phyloP scores from a whole-genome alignment of 2,888 invertebrate genomes.

The Boloria selene region DNA sequence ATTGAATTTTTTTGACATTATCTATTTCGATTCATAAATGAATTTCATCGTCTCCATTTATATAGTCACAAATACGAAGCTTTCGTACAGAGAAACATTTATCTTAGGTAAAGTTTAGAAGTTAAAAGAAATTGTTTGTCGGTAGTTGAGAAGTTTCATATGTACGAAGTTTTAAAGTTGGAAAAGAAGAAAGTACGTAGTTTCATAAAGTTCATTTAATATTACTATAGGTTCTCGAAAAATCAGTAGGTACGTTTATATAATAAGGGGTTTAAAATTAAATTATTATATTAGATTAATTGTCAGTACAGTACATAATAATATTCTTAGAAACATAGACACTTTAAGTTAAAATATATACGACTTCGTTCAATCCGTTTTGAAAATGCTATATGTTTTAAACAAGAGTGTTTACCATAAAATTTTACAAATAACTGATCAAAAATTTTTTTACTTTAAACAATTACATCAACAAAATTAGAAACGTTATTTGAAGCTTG shows the following conservation, averaged over 20 bases:
- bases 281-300: too few relatives aligned
- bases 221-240: background rate
- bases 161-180: constrained; percentile 1
- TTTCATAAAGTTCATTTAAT: background rate
- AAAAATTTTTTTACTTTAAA: too few relatives aligned
- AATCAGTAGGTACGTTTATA: too few relatives aligned
- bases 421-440: too few relatives aligned
- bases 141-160: constrained; percentile 3
- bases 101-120: background rate
- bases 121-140: background rate
- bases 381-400: too few relatives aligned
- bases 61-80: constrained; percentile 8
- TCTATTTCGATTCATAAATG: constrained; percentile 16
- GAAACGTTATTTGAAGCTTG: background rate
- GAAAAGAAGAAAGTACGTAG: background rate
- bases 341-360: too few relatives aligned
- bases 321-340: too few relatives aligned
- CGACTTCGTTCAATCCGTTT: too few relatives aligned
- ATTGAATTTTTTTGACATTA: constrained; percentile 46
- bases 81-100: constrained; percentile 2
- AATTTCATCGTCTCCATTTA: constrained; percentile 8
- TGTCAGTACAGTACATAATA: too few relatives aligned
- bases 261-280: too few relatives aligned
- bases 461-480: too few relatives aligned
- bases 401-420: too few relatives aligned